Base-by-base conservation (phyloP, 2,797 vertebrate genomes). In the Perodicticus potto region DNA sequence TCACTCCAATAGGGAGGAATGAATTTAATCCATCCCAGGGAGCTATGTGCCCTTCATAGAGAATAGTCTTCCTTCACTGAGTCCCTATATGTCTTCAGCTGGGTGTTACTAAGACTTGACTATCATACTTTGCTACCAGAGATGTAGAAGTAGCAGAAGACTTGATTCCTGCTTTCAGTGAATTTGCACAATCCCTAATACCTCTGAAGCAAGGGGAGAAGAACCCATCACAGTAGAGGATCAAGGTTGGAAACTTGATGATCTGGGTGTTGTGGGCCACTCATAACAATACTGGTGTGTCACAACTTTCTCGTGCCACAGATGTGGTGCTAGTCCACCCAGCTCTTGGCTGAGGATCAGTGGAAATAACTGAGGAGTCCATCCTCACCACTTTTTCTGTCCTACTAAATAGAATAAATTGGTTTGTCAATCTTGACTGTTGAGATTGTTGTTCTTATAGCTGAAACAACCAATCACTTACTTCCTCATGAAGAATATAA, bases 381-480 rank as follows among this genome's bases (percentile, higher is more conserved):
- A 43, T 73, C 22, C 23, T 77, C 78, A 86, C 49, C 23, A 45
- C 3, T 82, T 84, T 27, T 63, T 65, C n/a, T 23, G 23, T 45
- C 5, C 69, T 88, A 57, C 12, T 83, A 89, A 93, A 17, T 91
- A 70, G 91, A 83, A 89, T 43, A 34, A 63, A 57, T 65, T 86
- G 61, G 19, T 65, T 69, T 73, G 63, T 84, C 34, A 84, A 45
- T 83, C 65, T 92, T 72, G 27, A 19, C 40, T 90, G 23, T 27
- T 25, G 57, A n/a, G 9, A 63, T 77, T 81, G 27, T 23, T 22
- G 29, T 73, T 82, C 22, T 37, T 74, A 81, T 1, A 82, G 49
- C 22, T 63, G 67, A 86, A 70, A 13, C 89, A 74, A 81, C 27
- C 23, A 86, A 63, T 81, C 49, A 25, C 57, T 70, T 70, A 43